phyloP scores from a whole-genome alignment of 2,113 vertebrate genomes.

The Toxotes chatareus region DNA sequence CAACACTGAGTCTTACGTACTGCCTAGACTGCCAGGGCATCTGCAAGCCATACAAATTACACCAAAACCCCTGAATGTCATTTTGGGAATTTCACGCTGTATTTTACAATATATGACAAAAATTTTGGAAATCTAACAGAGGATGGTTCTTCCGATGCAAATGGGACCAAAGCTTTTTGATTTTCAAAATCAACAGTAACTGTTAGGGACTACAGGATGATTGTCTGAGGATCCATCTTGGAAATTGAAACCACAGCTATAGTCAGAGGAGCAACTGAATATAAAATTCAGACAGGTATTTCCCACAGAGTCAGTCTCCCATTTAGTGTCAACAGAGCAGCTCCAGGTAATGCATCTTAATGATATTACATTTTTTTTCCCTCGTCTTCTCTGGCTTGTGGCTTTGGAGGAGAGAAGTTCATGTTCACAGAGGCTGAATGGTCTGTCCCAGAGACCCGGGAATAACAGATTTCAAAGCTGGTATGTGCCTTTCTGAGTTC shows the following conservation, averaged over 20 bases:
- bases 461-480: constrained; percentile 69
- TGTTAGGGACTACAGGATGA: background rate
- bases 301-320: constrained; percentile 33
- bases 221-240: background rate
- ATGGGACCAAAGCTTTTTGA: too few species aligned
- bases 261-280: constrained; percentile 13
- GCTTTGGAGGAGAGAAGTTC: constrained; percentile 42
- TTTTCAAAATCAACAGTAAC: background rate
- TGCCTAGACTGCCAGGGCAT: too few species aligned
- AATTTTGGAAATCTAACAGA: too few species aligned
- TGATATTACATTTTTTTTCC: constrained; percentile 42
- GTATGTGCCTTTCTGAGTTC: constrained; percentile 47
- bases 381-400: constrained; percentile 38
- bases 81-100: too few species aligned
- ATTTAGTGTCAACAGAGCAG: constrained; percentile 37
- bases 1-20: too few species aligned
- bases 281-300: constrained; percentile 13
- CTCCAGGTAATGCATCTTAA: constrained; percentile 49
- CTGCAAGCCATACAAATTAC: too few species aligned
- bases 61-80: too few species aligned
- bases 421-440: constrained; percentile 28
- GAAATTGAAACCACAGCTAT: constrained; percentile 15
- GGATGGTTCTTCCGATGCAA: too few species aligned
- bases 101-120: too few species aligned
- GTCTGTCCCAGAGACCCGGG: constrained; percentile 30